Percentiles rank a stretch among this genome's conserved stretches.
These are phyloP conservation scores for Cacatua alba DNA, from an alignment of 2,113 vertebrate genomes.

Conservation along the genomic window DNA sequence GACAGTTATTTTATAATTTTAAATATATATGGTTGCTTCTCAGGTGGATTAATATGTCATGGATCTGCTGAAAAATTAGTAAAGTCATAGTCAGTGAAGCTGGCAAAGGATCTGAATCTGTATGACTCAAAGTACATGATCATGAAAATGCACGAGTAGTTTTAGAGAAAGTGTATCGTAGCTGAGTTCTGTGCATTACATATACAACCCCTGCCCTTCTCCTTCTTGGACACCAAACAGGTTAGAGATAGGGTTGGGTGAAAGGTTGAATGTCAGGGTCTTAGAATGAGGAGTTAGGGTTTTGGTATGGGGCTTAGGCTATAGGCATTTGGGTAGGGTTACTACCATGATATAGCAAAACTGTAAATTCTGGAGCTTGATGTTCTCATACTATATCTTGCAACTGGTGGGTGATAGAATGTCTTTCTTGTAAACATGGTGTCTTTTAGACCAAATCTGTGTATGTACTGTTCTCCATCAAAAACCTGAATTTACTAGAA, in stretches of 20 bases:
- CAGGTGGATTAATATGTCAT: not conserved
- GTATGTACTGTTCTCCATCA: not conserved
- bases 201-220: not conserved
- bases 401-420: not conserved
- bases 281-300: not conserved
- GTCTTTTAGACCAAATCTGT: not conserved
- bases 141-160: not conserved
- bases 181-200: not conserved
- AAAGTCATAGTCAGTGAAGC: not conserved
- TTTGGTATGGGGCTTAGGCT: not conserved
- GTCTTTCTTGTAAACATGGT: not conserved
- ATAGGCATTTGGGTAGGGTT: not conserved
- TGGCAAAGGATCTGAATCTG: not conserved
- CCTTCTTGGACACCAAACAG: not conserved
- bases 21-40: not conserved
- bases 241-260: not conserved
- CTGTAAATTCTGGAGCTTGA: not conserved
- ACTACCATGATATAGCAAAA: not conserved
- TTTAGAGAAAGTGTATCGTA: not conserved
- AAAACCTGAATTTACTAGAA: not conserved
- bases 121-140: not conserved
- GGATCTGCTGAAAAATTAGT: not conserved
- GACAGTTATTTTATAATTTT: not conserved
- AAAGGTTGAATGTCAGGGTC: not conserved
- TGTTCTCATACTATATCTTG: not conserved